Base-by-base conservation (phyloP, 1,140 invertebrate genomes). In the Ctenoplectra terminalis region DNA sequence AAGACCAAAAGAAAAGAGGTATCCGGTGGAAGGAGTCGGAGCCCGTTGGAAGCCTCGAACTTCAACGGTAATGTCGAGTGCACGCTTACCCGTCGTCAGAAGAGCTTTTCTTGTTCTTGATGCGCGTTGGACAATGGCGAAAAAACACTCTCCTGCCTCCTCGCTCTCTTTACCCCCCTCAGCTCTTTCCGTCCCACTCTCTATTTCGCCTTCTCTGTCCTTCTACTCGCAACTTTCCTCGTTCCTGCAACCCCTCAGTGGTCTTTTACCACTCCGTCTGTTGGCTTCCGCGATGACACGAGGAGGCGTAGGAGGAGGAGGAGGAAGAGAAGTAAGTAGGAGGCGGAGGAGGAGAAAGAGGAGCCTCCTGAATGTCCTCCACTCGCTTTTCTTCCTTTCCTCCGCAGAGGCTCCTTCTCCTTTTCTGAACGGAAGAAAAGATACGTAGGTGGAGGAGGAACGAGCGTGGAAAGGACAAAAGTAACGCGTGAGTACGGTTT, bases 91-190 rank as follows among this genome's bases (percentile, higher is more conserved):
- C 81, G 87, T 91, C 88, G 87, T 86, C 88, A 85, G 89, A 90
- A 87, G 88, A 90, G 86, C 87, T 88, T 90, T 91, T 90, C 89
- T 91, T 89, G 81, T 90, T 90, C 90, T 91, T 91, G 84, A 88
- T 90, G 89, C 89, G 87, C 85, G 82, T 90, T 84, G 89, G 88
- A 90, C 89, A 90, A 90, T 91, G 88, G 85, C 85, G 88, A 89
- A 88, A 90, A 86, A 87, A 88, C 83, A 86, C 82, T 87, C 84
- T 79, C 77, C 71, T 82, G 5, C 56, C 60, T 26, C 46, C 79
- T 58, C 52, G 23, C 50, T 74, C 60, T 23, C 46, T n/a, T n/a
- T n/a, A n/a, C 73, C n/a, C 17, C 15, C 31, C 63, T 1, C 15
- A n/a, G 0, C 40, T 26, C 40, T 37, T 77, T 82, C 63, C 66